Evolutionary conservation across 2,888 invertebrate genomes (phyloP).

Genomic region (Himalopsyche japonica): DNA sequence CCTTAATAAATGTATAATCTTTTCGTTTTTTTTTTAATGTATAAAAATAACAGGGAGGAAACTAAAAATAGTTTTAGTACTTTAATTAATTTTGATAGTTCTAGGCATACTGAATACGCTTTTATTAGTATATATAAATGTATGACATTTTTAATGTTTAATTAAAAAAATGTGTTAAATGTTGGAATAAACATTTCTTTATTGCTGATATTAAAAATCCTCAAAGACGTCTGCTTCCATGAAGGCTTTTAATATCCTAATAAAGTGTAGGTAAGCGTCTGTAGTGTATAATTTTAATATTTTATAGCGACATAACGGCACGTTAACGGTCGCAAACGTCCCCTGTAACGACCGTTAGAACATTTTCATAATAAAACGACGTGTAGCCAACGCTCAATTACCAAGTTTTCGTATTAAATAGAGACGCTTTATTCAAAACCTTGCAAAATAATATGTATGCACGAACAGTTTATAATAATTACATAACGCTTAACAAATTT

Average conservation of each 20-base stretch:
- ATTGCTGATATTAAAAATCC: neutral
- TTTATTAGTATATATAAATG: too few species aligned
- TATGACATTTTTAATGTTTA: neutral
- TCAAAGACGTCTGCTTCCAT: neutral
- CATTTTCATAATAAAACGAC: neutral
- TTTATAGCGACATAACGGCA: constrained; percentile 9
- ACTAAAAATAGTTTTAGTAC: too few species aligned
- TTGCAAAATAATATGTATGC: too few species aligned
- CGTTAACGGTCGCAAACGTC: neutral
- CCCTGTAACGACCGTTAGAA: neutral
- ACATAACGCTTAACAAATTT: too few species aligned
- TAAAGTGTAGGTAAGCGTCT: neutral
- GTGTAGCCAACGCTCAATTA: neutral
- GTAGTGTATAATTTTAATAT: neutral
- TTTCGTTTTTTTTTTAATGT: too few species aligned
- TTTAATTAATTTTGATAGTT: too few species aligned
- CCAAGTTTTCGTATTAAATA: neutral
- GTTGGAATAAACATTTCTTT: neutral
- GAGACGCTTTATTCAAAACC: neutral
- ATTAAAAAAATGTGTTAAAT: neutral
- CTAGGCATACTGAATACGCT: too few species aligned
- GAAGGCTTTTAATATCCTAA: neutral
- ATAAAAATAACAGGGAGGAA: too few species aligned
- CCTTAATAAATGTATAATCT: too few species aligned
- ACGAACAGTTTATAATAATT: too few species aligned